These are phyloP conservation scores for Conus betulinus DNA, from an alignment of 1,140 invertebrate genomes.

Conservation along the genomic window DNA sequence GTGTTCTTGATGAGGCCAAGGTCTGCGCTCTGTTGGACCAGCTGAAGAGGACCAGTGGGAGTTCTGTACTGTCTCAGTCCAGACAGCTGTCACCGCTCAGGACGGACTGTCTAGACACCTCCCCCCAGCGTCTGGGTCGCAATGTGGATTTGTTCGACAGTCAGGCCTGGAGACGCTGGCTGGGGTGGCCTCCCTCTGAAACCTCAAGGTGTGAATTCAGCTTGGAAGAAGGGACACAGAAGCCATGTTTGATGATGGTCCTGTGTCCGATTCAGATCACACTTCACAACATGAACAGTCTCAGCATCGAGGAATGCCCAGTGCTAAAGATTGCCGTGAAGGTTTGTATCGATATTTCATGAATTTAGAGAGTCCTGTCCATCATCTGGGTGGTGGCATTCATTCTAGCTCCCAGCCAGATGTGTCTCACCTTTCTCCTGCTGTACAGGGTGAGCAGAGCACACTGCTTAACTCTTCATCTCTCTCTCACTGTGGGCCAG, in stretches of 20 bases:
- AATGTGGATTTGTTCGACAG: slow-evolving; percentile 52
- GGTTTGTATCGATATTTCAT: neutral
- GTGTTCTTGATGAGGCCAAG: neutral
- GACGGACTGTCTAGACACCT: slow-evolving; percentile 34
- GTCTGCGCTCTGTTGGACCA: neutral
- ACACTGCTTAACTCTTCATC: too few species aligned
- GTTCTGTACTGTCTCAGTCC: neutral
- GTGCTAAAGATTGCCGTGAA: neutral
- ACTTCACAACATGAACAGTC: too few species aligned
- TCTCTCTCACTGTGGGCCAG: too few species aligned
- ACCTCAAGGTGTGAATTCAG: too few species aligned
- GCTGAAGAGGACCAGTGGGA: neutral
- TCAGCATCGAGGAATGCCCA: too few species aligned
- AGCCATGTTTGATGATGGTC: too few species aligned
- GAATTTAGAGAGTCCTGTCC: neutral
- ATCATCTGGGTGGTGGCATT: too few species aligned
- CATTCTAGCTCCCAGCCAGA: too few species aligned
- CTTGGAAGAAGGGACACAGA: too few species aligned
- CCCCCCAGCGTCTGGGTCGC: slow-evolving; percentile 50
- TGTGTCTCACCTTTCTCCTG: too few species aligned
- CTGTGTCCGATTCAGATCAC: too few species aligned
- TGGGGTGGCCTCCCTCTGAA: neutral
- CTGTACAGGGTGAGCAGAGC: too few species aligned
- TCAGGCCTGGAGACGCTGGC: neutral
- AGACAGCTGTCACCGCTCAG: slow-evolving; percentile 29